phyloP scores from a whole-genome alignment of 2,797 vertebrate species.

The Octomys mimax region DNA sequence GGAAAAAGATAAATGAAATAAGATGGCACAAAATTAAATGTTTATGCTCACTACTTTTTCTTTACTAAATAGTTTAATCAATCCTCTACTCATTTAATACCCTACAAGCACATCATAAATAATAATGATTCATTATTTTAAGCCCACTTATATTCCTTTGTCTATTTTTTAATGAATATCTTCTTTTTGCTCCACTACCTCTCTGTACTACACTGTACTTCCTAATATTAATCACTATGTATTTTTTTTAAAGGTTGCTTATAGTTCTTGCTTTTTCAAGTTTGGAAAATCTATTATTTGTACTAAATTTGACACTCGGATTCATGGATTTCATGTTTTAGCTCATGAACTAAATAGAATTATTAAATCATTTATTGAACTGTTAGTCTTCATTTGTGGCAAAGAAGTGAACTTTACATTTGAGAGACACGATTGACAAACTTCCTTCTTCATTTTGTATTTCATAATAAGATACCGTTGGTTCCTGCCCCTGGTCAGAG shows the following conservation, averaged over 20 bases:
- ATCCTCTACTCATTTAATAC: neutral
- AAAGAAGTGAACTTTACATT: neutral
- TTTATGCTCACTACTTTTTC: neutral
- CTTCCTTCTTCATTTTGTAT: slow-evolving; percentile 4
- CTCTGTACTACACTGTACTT: neutral
- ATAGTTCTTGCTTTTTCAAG: neutral
- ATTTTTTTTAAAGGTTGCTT: neutral
- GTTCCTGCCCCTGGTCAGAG: slow-evolving; percentile 62
- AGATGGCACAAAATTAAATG: neutral
- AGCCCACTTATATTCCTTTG: neutral
- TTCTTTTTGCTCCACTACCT: neutral
- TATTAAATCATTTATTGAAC: neutral
- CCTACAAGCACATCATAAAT: too few relatives aligned
- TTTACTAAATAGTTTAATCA: neutral
- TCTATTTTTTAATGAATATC: neutral
- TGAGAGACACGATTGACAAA: neutral
- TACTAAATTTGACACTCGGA: neutral
- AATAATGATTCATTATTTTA: neutral
- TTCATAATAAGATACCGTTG: slow-evolving; percentile 63
- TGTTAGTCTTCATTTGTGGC: neutral
- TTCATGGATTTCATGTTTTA: neutral
- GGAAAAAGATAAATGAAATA: neutral
- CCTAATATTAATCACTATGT: neutral
- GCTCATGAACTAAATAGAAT: neutral
- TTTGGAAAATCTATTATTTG: neutral